Base-by-base conservation (phyloP, 92 coral and sea anemone species). In the Anthopleura xanthogrammica region DNA sequence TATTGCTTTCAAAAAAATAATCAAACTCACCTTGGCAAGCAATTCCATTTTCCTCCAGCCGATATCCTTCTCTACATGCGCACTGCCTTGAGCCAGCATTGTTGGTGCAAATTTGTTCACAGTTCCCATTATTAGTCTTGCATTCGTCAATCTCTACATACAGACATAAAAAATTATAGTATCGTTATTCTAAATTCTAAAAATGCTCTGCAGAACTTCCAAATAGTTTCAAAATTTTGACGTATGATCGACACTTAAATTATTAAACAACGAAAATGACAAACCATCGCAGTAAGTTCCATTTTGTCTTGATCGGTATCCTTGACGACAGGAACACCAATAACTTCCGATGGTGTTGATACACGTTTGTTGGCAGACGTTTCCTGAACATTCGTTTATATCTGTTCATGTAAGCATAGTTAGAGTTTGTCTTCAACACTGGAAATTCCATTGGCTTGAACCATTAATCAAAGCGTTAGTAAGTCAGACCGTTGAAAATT, bases 311-410 rank as follows among this genome's bases (percentile, higher is more conserved):
- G 36, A 29, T 29, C 65, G 82, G 85, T 85, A 96, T 73, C 99
- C 99, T 52, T 90, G 88, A 20, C 79, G 85, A 24, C 99, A 96
- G 20, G 75, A 62, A 87, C 99, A 96, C 62, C 20, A 72, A 81
- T 92, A 94, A 52, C 95, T 89, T 14, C 99, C 99, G 22, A 89
- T 62, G n/a, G 89, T 92, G 81, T 96, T 96, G n/a, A 72, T 77
- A 76, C 99, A 96, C 14, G 91, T 85, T n/a, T 94, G 97, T 16
- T 80, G 85, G 87, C 99, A 96, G 42, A 54, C 77, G 52, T 86
- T 84, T 52, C 39, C 17, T 1, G 81, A 39, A 80, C 99, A 96
- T 88, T 96, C 99, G 83, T 96, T 90, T 16, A 89, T 72, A 83
- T 95, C 98, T 95, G 41, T 4, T 46, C 50, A 46, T 46, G 50